phyloP scores from a whole-genome alignment of 2,113 vertebrate genomes.

The Hyla sarda region DNA sequence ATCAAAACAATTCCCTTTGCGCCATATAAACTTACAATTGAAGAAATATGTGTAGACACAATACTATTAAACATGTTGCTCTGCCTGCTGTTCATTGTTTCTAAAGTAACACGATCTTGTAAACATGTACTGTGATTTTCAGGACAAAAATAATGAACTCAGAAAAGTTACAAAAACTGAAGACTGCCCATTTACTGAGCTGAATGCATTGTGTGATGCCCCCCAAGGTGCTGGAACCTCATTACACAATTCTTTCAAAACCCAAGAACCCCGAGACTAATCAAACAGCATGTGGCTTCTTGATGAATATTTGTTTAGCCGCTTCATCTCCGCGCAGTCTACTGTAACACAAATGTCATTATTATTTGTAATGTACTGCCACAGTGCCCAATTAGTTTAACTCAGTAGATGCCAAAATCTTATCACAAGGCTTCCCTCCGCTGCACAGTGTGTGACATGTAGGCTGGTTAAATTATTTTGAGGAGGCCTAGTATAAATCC shows the following conservation, averaged over 20 bases:
- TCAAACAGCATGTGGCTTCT: conserved; percentile 55
- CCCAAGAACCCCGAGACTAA: conserved; percentile 40
- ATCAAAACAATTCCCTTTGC: too few relatives aligned
- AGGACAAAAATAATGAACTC: conserved; percentile 32
- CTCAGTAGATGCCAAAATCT: conserved; percentile 24
- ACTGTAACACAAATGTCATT: conserved; percentile 49
- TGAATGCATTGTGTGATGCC: conserved; percentile 25
- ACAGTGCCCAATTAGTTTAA: conserved; percentile 50
- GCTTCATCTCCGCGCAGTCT: conserved; percentile 32
- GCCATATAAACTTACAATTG: too few relatives aligned
- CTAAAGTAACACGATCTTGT: not conserved
- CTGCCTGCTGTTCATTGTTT: not conserved
- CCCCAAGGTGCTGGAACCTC: conserved; percentile 40
- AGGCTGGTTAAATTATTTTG: not conserved
- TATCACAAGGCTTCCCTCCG: not conserved
- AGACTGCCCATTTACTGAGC: conserved; percentile 1
- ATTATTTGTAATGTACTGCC: conserved; percentile 53
- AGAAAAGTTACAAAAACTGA: conserved; percentile 19
- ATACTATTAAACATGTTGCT: not conserved
- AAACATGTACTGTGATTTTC: conserved; percentile 2
- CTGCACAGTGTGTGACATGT: not conserved
- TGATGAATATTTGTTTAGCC: conserved; percentile 53
- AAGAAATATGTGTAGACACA: too few relatives aligned
- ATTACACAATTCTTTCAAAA: conserved; percentile 57
- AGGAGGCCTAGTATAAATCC: not conserved